Conservation (phyloP, 2,113 vertebrate species). For the Ceyx cyanopectus region DNA sequence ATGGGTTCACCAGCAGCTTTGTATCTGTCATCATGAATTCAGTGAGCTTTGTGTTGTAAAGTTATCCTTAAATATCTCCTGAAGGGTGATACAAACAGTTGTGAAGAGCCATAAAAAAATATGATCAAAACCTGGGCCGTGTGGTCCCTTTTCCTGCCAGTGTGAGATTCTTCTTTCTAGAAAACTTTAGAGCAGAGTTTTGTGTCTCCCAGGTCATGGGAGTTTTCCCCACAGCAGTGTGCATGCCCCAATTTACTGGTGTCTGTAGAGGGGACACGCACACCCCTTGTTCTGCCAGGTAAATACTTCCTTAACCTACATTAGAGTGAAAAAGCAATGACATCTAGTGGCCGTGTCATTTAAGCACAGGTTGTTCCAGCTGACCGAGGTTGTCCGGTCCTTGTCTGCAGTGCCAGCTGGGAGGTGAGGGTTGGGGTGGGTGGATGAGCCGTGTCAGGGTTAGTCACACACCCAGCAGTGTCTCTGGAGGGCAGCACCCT, state of each 20-base stretch:
- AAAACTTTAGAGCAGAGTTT: background rate
- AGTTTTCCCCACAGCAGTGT: background rate
- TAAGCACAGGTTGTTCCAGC: background rate
- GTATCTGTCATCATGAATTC: rapidly evolving
- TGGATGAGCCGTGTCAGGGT: background rate
- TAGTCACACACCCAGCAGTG: rapidly evolving
- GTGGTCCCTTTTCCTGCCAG: background rate
- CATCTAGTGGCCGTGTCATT: slow-evolving; percentile 61
- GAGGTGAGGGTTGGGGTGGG: background rate
- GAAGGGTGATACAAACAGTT: rapidly evolving
- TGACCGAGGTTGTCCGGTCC: background rate
- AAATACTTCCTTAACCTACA: background rate
- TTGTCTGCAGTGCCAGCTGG: background rate
- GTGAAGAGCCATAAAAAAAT: background rate
- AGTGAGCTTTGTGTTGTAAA: rapidly evolving
- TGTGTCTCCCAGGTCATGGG: background rate
- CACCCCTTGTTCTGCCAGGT: background rate
- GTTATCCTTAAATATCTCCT: background rate
- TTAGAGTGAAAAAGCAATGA: slow-evolving; percentile 64
- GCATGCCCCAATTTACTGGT: background rate
- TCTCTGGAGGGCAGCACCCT: background rate
- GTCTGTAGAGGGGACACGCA: rapidly evolving
- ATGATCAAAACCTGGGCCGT: background rate
- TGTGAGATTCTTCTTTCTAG: background rate
- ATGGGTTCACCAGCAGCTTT: background rate